Conservation (phyloP, 2,888 invertebrate species). For the Panopea generosa region DNA sequence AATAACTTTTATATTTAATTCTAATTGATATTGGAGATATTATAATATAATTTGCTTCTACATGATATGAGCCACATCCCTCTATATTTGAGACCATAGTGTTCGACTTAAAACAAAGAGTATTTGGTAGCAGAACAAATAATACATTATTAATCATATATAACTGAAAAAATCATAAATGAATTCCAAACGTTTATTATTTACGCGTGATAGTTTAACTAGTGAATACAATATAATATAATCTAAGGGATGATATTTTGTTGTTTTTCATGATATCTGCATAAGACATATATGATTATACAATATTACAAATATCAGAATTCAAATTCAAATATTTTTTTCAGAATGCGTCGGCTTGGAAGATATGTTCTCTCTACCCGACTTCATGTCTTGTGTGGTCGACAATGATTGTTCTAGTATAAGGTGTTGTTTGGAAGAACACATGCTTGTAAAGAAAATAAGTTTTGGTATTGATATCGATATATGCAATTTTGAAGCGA, state of each 20-base stretch:
- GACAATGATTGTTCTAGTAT: slow-evolving; percentile 24
- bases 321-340: too few relatives aligned
- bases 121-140: too few relatives aligned
- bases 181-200: too few relatives aligned
- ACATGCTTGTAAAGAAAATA: slow-evolving; percentile 27
- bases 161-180: too few relatives aligned
- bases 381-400: background rate
- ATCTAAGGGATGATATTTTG: background rate
- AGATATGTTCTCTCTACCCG: background rate
- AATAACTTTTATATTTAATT: background rate
- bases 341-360: too few relatives aligned
- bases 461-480: slow-evolving; percentile 36
- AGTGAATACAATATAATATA: background rate
- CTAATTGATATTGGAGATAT: background rate
- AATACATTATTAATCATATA: too few relatives aligned
- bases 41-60: too few relatives aligned
- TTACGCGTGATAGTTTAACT: too few relatives aligned
- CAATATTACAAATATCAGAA: too few relatives aligned
- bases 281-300: background rate
- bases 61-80: too few relatives aligned
- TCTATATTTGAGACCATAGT: too few relatives aligned
- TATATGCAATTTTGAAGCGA: slow-evolving; percentile 43
- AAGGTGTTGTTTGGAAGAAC: slow-evolving; percentile 38
- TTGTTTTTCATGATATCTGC: background rate
- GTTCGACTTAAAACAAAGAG: too few relatives aligned